Evolutionary conservation across 2,113 vertebrate genomes (phyloP), one percentile per base, ranked within the genome.

Genomic region (Myxocyprinus asiaticus): DNA sequence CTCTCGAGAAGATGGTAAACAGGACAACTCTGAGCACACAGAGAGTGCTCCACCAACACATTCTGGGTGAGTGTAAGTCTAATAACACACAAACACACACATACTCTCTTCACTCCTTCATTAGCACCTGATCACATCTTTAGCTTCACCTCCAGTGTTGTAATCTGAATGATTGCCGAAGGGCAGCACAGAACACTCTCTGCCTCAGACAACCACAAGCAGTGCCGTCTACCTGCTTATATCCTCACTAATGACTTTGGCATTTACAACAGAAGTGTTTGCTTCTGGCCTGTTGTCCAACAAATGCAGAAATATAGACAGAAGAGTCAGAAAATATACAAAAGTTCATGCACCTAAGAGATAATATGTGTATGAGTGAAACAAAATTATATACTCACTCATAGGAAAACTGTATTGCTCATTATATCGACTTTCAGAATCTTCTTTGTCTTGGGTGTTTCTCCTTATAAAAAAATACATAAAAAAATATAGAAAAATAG

Each of bases 1-100:
- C 65, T 42, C 77, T 77, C 10, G 76, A 84, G 81, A 51, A 62
- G 67, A 66, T 78, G 70, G 15, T 77, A 11, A 73, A 64, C 45
- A 67, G 53, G 10, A 78, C 68, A 12, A 72, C 59, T 7, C 61
- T 84, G 14, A 65, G 66, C 65, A 67, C 61, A 5, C 80, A 67
- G 75, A 76, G 73, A 62, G 61, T 74, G 74, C 56, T 83, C 76
- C 88, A 82, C 85, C 84, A 69, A 42, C 73, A 78, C 83, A 82
- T 88, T 77, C 62, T 84, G 77, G 86, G 81, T 70, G 82, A 85
- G 85, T 85, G 83, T 84, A 80, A 81, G 59, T 67, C 76, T 66
- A 12, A 69, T 65, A 75, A 70, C 68, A 65, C 72, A 67, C 70
- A 17, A 55, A 75, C 56, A 67, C 70, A 17, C 45, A 75, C 56